These are phyloP conservation scores for Eristalis arbustorum DNA, from an alignment of 2,888 invertebrate genomes.

Conservation along the genomic window DNA sequence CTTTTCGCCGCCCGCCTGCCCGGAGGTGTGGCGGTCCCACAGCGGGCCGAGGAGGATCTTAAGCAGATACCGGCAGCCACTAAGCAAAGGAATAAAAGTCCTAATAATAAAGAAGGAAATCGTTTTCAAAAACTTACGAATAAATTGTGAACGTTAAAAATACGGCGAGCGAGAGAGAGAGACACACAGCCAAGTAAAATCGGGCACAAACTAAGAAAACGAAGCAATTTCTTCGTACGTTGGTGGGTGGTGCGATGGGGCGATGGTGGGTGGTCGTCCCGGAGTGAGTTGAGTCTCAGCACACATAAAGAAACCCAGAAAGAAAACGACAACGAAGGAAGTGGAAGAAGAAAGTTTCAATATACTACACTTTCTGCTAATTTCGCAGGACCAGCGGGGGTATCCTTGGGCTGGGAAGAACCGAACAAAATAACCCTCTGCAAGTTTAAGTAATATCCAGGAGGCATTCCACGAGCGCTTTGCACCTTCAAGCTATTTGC, in stretches of 20 bases:
- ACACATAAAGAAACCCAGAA: background rate
- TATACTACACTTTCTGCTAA: conserved; percentile 60
- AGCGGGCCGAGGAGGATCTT: conserved; percentile 36
- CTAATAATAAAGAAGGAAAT: conserved; percentile 54
- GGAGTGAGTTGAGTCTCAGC: background rate
- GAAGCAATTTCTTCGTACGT: background rate
- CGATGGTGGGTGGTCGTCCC: background rate
- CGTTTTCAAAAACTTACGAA: conserved; percentile 46
- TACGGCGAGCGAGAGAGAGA: no score
- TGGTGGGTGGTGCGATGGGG: background rate
- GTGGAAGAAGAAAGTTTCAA: conserved; percentile 50
- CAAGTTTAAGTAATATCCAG: conserved; percentile 59
- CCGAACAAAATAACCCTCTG: conserved; percentile 18
- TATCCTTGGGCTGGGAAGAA: conserved; percentile 35
- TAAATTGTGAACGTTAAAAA: conserved; percentile 31
- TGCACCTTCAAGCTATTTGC: conserved; percentile 61
- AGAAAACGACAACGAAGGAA: background rate
- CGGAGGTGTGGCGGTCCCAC: conserved; percentile 3
- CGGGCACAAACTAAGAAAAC: conserved; percentile 20
- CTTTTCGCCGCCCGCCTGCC: background rate
- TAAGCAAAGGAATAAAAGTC: conserved; percentile 30
- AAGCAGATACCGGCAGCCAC: conserved; percentile 28
- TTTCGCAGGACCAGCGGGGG: conserved; percentile 39
- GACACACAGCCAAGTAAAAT: background rate
- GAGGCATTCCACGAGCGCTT: conserved; percentile 53